These are phyloP conservation scores for Apteryx owenii DNA, from an alignment of 2,113 vertebrate genomes.

Conservation along the genomic window DNA sequence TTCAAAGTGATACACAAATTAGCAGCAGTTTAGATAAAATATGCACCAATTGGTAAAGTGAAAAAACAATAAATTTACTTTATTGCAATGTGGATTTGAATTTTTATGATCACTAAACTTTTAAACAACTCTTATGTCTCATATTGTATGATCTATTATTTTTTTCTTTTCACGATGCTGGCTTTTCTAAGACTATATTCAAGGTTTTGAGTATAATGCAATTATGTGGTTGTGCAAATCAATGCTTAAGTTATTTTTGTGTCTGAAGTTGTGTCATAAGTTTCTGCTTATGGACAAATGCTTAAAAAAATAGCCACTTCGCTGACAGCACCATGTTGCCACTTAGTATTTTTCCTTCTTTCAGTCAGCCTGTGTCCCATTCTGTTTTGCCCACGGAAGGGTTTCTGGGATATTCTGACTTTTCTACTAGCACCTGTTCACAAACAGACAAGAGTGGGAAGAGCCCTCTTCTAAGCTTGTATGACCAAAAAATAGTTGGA, in stretches of 20 bases:
- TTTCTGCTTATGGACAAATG: background rate
- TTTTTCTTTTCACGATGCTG: background rate
- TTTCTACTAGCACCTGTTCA: background rate
- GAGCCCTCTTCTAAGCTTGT: background rate
- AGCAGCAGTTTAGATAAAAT: conserved; percentile 25
- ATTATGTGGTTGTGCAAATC: background rate
- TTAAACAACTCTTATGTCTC: background rate
- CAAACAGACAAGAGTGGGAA: background rate
- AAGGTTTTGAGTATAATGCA: background rate
- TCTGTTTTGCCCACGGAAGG: background rate
- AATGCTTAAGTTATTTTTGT: background rate
- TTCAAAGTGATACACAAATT: conserved; percentile 7
- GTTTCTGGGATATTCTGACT: background rate
- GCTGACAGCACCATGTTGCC: background rate
- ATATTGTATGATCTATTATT: background rate
- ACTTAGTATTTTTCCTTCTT: background rate
- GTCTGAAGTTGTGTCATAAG: background rate
- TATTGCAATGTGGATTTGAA: background rate
- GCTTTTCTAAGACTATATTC: background rate
- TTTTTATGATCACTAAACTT: conserved; percentile 41
- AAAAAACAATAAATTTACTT: conserved; percentile 38
- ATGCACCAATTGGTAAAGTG: background rate
- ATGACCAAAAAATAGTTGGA: background rate
- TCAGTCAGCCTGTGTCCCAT: background rate
- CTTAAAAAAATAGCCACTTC: background rate